These are phyloP conservation scores for Oeneis ivallda DNA, from an alignment of 2,888 invertebrate genomes.

Conservation along the genomic window DNA sequence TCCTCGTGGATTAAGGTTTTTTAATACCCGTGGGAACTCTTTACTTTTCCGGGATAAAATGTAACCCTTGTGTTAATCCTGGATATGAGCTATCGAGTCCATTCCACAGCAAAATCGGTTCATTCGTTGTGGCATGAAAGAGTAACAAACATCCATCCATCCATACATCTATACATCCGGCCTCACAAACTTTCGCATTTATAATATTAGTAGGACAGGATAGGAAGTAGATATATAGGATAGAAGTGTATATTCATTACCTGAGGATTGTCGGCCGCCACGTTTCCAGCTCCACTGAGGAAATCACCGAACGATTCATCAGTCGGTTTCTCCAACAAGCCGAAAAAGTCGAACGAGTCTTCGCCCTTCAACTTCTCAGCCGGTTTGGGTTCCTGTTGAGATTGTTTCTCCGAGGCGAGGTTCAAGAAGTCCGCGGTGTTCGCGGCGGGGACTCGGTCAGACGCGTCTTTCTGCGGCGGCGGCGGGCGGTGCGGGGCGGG, in stretches of 20 bases:
- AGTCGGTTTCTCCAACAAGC: conserved; percentile 79
- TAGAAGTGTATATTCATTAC: conserved; percentile 40
- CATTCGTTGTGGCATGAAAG: not conserved
- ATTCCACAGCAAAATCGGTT: no score
- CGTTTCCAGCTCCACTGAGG: conserved; percentile 54
- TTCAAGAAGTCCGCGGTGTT: conserved; percentile 68
- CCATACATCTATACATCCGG: no score
- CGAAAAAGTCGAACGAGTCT: conserved; percentile 83
- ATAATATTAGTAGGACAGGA: no score
- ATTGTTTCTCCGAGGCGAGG: conserved; percentile 46
- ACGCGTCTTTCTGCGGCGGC: conserved; percentile 40
- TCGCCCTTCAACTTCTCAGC: conserved; percentile 57
- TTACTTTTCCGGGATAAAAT: no score
- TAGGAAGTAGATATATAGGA: no score
- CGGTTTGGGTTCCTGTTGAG: conserved; percentile 40
- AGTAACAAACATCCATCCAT: not conserved
- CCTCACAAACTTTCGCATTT: no score
- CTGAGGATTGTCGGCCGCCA: conserved; percentile 48
- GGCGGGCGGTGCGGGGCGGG: conserved; percentile 47
- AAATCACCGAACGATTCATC: conserved; percentile 77
- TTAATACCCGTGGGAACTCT: no score
- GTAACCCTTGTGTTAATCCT: no score
- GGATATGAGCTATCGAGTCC: no score
- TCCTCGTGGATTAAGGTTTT: no score
- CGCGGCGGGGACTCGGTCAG: conserved; percentile 20